phyloP scores from a whole-genome alignment of 2,113 vertebrate genomes.

The Anarhynchus alexandrinus region DNA sequence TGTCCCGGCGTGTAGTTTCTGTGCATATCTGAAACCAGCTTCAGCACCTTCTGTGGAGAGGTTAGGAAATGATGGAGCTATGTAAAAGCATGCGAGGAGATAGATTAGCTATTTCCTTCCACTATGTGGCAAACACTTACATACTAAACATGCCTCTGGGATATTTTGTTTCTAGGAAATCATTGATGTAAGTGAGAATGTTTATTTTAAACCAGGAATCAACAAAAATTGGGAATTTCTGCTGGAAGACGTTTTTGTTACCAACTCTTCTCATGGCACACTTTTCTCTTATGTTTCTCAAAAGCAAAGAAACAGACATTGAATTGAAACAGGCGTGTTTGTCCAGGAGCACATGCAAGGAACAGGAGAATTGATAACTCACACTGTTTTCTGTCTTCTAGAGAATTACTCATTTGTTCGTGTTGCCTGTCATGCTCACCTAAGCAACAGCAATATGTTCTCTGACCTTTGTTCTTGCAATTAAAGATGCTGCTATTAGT shows the following conservation, averaged over 20 bases:
- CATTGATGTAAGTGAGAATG: background rate
- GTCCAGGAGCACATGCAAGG: background rate
- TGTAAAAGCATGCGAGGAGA: background rate
- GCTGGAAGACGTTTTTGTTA: background rate
- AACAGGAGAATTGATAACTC: background rate
- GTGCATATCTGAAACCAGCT: background rate
- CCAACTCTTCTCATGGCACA: background rate
- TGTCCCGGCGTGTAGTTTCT: background rate
- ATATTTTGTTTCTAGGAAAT: background rate
- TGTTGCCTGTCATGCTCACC: background rate
- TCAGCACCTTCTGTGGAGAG: background rate
- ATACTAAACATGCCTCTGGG: background rate
- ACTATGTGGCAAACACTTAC: background rate
- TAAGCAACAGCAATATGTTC: constrained; percentile 7
- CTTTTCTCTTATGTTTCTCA: background rate
- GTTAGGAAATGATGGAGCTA: background rate
- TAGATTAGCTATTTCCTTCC: background rate
- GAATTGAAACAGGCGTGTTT: background rate
- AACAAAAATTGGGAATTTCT: background rate
- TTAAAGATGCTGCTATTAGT: constrained; percentile 21
- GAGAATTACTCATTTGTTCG: background rate
- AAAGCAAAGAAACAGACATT: background rate
- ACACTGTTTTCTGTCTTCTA: background rate
- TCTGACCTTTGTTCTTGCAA: constrained; percentile 41
- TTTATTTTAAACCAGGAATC: background rate